These are phyloP conservation scores for Trochalopteron elliotii DNA, from an alignment of 2,113 vertebrate genomes.

Conservation along the genomic window DNA sequence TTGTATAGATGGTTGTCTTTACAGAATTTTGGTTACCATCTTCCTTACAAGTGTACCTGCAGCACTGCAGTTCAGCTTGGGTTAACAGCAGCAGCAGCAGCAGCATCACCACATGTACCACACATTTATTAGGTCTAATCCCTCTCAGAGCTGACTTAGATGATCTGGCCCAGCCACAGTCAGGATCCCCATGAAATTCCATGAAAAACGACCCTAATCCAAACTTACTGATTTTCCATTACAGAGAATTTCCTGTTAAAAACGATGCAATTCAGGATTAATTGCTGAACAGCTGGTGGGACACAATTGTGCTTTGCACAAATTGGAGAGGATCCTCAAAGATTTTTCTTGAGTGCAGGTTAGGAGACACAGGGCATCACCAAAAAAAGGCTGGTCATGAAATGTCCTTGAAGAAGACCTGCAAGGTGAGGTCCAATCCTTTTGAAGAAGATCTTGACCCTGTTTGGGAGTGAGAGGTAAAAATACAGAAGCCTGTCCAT, in stretches of 20 bases:
- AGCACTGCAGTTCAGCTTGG: neutral
- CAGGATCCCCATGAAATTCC: neutral
- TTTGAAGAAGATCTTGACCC: neutral
- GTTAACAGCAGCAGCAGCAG: neutral
- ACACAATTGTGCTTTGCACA: neutral
- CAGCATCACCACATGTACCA: neutral
- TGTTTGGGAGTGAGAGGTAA: slow-evolving; percentile 17
- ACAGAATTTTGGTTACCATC: neutral
- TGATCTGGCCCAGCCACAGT: neutral
- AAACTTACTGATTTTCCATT: neutral
- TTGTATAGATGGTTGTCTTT: neutral
- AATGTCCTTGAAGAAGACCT: neutral
- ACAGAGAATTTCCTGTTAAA: neutral
- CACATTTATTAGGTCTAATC: neutral
- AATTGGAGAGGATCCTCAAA: neutral
- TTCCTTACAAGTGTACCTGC: neutral
- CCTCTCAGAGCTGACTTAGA: neutral
- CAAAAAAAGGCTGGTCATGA: neutral
- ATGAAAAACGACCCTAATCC: neutral
- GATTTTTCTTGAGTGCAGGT: neutral
- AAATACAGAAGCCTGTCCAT: slow-evolving; percentile 70
- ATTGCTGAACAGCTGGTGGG: neutral
- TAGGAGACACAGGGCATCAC: neutral
- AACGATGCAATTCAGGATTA: neutral
- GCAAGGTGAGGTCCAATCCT: neutral